Evolutionary conservation across 2,888 invertebrate genomes (phyloP).

Genomic region (Coremacera marginata): DNA sequence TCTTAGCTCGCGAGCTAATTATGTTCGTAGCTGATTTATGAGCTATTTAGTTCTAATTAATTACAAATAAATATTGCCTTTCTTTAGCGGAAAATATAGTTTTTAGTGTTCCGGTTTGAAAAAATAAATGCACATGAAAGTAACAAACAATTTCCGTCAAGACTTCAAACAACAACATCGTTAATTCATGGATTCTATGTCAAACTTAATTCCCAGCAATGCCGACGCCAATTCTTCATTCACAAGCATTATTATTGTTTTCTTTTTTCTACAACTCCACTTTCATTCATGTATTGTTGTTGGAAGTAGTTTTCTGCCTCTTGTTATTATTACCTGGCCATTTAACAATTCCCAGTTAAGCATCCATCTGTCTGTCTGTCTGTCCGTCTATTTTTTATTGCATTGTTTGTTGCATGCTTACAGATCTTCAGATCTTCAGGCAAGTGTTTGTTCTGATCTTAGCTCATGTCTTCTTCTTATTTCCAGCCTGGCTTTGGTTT

Average conservation of each 20-base stretch:
- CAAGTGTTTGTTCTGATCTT: slow-evolving; percentile 29
- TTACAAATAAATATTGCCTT: no score
- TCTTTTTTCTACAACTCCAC: neutral
- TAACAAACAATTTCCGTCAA: no score
- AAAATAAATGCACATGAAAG: no score
- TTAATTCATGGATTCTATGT: no score
- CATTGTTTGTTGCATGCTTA: neutral
- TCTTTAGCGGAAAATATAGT: no score
- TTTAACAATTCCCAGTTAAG: slow-evolving; percentile 5
- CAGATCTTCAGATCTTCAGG: slow-evolving; percentile 1
- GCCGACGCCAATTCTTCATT: neutral
- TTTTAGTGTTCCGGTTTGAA: no score
- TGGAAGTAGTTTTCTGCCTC: no score
- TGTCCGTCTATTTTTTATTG: neutral
- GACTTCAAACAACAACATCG: no score
- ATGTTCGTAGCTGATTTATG: no score
- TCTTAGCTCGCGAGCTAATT: no score
- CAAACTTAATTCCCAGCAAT: neutral
- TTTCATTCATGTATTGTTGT: neutral
- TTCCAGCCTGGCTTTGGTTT: neutral
- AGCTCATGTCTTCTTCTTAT: neutral
- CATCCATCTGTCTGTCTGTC: neutral
- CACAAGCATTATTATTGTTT: neutral
- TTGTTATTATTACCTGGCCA: slow-evolving; percentile 1
- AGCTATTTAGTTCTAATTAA: no score